Conservation (phyloP, 2,888 invertebrate genomes). For the Diaperis boleti region DNA sequence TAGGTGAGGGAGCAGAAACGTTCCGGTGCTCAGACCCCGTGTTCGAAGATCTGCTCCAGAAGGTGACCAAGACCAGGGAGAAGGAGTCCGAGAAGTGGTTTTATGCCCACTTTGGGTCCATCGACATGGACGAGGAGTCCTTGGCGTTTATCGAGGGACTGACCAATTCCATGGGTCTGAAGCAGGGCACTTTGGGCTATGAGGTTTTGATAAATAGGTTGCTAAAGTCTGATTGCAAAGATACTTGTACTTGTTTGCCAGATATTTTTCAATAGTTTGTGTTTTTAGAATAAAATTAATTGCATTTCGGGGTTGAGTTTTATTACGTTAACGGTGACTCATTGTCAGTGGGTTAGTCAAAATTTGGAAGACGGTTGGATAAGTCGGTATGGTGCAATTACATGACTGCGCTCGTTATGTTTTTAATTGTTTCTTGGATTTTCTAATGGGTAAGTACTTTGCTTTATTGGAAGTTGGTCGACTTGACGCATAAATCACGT, state of each 20-base stretch:
- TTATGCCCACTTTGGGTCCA: slow-evolving; percentile 13
- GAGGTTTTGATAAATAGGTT: slow-evolving; percentile 9
- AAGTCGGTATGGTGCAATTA: no score
- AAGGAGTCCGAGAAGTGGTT: slow-evolving; percentile 40
- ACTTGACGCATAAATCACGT: no score
- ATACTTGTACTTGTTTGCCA: slow-evolving; percentile 15
- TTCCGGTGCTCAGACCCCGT: background rate
- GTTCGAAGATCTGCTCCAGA: slow-evolving; percentile 49
- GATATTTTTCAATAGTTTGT: background rate
- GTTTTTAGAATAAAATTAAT: background rate
- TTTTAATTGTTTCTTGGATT: no score
- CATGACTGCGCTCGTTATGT: no score
- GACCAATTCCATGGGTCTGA: slow-evolving; percentile 16
- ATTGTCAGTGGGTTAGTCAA: background rate
- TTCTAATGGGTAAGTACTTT: no score
- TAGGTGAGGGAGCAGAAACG: background rate
- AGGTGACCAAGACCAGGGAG: slow-evolving; percentile 50
- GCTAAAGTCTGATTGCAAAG: background rate
- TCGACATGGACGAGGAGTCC: slow-evolving; percentile 22
- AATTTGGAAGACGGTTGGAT: no score
- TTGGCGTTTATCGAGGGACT: slow-evolving; percentile 19
- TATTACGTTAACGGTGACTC: no score
- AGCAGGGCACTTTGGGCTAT: slow-evolving; percentile 11
- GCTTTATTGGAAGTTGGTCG: no score
- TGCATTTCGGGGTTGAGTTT: slow-evolving; percentile 4